These are phyloP conservation scores for Chlorocebus sabaeus DNA, from an alignment of 2,113 vertebrate genomes.

Conservation along the genomic window DNA sequence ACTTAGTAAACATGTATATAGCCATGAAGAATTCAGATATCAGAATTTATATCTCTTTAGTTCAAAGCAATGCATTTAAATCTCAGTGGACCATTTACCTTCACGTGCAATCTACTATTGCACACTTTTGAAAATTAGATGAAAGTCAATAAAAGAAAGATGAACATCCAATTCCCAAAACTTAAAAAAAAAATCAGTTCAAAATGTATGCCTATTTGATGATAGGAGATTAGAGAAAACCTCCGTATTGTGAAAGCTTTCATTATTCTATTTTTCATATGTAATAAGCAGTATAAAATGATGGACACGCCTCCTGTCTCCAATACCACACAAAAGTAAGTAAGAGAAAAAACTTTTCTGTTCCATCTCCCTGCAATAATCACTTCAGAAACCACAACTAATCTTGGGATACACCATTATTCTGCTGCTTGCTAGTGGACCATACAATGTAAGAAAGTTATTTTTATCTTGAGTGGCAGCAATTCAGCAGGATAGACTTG, in stretches of 20 bases:
- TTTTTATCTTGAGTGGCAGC: not conserved
- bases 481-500: not conserved
- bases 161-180: not conserved
- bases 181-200: not conserved
- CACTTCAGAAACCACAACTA: not conserved
- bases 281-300: not conserved
- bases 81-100: not conserved
- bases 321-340: not conserved
- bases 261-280: not conserved
- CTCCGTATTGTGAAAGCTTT: not conserved
- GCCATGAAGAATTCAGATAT: not conserved
- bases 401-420: not conserved
- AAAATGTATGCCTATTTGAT: not conserved
- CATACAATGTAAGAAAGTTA: not conserved
- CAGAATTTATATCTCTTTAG: not conserved
- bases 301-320: rapidly evolving
- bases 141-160: not conserved
- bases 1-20: not conserved
- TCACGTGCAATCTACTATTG: not conserved
- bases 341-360: not conserved
- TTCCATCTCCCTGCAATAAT: not conserved
- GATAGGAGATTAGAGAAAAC: not conserved
- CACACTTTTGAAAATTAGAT: not conserved
- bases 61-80: slow-evolving; percentile 19
- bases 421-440: not conserved